Evolutionary conservation across 2,113 vertebrate species (phyloP).

Genomic region (Chauna torquata): DNA sequence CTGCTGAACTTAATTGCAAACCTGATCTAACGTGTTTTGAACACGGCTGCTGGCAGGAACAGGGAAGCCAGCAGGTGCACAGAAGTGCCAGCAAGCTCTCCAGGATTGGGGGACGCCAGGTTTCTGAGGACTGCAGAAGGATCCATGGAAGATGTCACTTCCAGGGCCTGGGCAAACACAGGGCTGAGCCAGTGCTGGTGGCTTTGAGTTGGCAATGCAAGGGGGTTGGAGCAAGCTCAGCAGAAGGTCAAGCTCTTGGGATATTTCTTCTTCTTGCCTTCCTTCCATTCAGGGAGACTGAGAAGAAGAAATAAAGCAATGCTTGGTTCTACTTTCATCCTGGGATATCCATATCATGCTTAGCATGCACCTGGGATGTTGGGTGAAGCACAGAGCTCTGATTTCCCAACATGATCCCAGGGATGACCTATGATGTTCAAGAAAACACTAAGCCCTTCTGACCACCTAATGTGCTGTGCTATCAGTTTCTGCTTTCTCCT

Average conservation of each 20-base stretch:
- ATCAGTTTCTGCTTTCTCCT: neutral
- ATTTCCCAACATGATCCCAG: neutral
- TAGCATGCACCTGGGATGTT: neutral
- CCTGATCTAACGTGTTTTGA: neutral
- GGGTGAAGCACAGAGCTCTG: neutral
- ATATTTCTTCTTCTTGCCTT: neutral
- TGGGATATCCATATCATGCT: neutral
- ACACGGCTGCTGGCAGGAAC: neutral
- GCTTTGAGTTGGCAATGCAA: neutral
- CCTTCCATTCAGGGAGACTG: neutral
- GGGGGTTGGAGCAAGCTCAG: too few relatives aligned
- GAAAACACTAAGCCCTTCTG: neutral
- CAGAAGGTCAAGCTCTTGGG: neutral
- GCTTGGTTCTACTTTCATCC: neutral
- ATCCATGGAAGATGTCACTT: neutral
- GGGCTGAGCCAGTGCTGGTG: neutral
- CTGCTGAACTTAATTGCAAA: neutral
- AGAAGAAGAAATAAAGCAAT: neutral
- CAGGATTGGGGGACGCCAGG: rapidly evolving
- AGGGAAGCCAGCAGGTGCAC: neutral
- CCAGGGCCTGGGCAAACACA: neutral
- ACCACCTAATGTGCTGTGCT: neutral
- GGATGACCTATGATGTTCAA: neutral
- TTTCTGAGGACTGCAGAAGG: neutral
- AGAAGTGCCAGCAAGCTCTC: neutral